Conservation (phyloP, 2,113 vertebrate species). For the Merops nubicus region DNA sequence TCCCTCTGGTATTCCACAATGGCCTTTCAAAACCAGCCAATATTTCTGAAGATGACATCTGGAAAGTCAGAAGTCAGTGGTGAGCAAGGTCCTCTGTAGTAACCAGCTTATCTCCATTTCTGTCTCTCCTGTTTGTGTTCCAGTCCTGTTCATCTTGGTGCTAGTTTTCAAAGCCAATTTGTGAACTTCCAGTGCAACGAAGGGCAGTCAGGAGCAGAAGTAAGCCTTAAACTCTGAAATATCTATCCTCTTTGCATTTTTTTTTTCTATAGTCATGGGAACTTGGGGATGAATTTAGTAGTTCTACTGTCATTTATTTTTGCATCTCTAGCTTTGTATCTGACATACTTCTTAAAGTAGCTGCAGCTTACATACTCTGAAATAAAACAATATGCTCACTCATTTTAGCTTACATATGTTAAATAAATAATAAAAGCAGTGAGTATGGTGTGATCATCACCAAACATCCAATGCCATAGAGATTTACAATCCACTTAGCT, state of each 20-base stretch:
- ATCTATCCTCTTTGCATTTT: background rate
- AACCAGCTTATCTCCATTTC: background rate
- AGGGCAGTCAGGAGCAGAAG: background rate
- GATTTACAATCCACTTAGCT: background rate
- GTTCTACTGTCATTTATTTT: background rate
- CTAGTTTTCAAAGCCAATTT: background rate
- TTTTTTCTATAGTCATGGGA: background rate
- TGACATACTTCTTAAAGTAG: background rate
- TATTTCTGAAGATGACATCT: background rate
- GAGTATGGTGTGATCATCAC: background rate
- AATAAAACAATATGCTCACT: background rate
- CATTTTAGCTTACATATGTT: background rate
- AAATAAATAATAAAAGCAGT: background rate
- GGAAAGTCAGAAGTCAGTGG: background rate
- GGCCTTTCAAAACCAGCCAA: background rate
- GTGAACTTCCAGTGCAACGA: background rate
- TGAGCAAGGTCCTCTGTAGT: background rate
- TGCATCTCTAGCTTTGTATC: background rate
- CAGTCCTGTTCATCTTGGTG: background rate
- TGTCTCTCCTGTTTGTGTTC: background rate
- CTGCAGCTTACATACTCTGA: background rate
- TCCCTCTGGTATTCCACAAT: background rate
- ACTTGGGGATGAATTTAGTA: background rate
- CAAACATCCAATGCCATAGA: background rate
- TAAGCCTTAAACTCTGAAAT: background rate